Conservation (phyloP, 92 coral and sea anemone species). For the Umimayanthus kanabou region DNA sequence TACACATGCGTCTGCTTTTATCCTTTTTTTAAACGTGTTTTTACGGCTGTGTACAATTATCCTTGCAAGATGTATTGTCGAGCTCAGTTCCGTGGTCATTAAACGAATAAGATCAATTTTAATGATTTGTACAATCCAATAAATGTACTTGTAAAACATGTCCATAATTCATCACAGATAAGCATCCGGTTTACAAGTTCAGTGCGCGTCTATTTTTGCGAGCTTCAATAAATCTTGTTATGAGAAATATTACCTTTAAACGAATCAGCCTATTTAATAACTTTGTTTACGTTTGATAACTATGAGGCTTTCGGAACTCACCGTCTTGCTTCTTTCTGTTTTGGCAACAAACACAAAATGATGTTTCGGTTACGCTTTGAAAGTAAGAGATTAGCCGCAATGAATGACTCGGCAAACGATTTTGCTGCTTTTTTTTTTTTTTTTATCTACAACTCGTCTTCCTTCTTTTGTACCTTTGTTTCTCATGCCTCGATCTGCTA, state of each 20-base stretch:
- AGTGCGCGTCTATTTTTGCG: neutral
- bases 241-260: neutral
- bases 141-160: neutral
- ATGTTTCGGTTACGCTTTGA: neutral
- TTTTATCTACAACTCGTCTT: neutral
- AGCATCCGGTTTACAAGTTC: slow-evolving; percentile 1
- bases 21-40: neutral
- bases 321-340: neutral
- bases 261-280: slow-evolving; percentile 7
- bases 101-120: neutral
- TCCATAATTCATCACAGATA: neutral
- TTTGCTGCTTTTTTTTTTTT: neutral
- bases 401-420: too few species aligned
- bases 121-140: neutral
- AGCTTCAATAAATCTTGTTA: slow-evolving; percentile 1
- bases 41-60: neutral
- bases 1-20: too few species aligned
- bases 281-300: neutral
- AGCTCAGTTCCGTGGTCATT: neutral
- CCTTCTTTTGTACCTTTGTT: neutral
- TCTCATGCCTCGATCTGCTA: neutral
- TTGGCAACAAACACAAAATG: neutral
- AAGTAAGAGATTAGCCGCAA: neutral
- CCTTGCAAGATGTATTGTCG: neutral
- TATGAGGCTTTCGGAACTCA: neutral